Evolutionary conservation across 2,888 invertebrate genomes (phyloP).

Genomic region (Ernsta delagoae): DNA sequence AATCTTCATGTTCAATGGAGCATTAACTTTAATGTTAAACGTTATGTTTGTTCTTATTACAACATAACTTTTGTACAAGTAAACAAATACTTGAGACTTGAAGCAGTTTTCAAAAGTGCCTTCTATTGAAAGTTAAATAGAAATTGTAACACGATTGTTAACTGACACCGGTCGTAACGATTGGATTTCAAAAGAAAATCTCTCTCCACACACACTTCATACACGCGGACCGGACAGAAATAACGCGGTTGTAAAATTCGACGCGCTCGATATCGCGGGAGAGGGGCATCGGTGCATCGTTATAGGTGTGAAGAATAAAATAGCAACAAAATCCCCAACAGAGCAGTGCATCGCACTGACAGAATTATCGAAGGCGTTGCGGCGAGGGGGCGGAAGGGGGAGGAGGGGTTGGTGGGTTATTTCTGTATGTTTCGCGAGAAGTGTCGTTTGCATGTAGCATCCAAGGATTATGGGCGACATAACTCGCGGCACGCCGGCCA

Average conservation of each 20-base stretch:
- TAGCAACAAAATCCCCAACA: conserved; percentile 70
- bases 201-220: conserved; percentile 55
- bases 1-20: not conserved
- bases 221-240: conserved; percentile 57
- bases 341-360: conserved; percentile 77
- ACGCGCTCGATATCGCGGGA: conserved; percentile 52
- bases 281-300: conserved; percentile 22
- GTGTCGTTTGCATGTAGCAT: conserved; percentile 55
- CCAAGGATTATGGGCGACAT: conserved; percentile 54
- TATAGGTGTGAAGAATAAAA: conserved; percentile 53
- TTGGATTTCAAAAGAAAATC: conserved; percentile 75
- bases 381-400: conserved; percentile 57
- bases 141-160: conserved; percentile 65
- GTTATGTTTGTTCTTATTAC: not conserved
- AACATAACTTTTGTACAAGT: not conserved
- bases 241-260: conserved; percentile 60
- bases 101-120: conserved; percentile 50
- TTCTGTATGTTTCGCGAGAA: conserved; percentile 78
- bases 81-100: conserved; percentile 13
- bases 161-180: conserved; percentile 61
- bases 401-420: conserved; percentile 55
- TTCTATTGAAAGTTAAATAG: conserved; percentile 61
- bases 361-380: conserved; percentile 68
- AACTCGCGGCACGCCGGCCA: conserved; percentile 53
- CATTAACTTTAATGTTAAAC: conserved; percentile 1